Evolutionary conservation across 2,113 vertebrate species (phyloP).

Genomic region (Carassius auratus): DNA sequence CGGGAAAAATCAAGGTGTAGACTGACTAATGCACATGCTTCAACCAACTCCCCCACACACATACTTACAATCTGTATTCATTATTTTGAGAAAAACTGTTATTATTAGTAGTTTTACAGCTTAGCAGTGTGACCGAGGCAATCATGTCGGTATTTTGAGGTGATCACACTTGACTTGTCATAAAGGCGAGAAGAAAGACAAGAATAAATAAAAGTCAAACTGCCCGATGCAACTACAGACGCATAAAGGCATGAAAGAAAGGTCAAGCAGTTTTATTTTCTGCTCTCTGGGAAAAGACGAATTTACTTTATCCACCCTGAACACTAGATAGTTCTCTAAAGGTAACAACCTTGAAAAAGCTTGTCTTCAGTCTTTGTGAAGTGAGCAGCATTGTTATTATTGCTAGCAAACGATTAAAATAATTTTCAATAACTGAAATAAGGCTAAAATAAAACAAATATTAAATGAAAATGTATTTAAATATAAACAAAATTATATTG

Average conservation of each 20-base stretch:
- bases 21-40: not conserved
- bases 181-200: constrained; percentile 15
- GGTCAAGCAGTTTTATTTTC: constrained; percentile 27
- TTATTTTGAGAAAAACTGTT: not conserved
- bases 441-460: not conserved
- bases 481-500: not conserved
- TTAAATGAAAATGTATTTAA: not conserved
- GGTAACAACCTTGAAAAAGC: not conserved
- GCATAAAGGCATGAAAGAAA: constrained; percentile 36
- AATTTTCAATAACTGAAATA: not conserved
- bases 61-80: not conserved
- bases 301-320: not conserved
- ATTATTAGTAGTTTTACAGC: not conserved
- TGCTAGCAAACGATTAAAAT: not conserved
- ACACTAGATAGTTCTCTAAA: not conserved
- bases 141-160: not conserved
- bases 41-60: not conserved
- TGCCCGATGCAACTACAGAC: not conserved
- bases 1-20: constrained; percentile 39
- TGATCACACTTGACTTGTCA: constrained; percentile 8
- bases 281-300: not conserved
- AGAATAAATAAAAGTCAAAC: constrained; percentile 20
- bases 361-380: not conserved
- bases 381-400: not conserved
- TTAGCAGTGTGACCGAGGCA: not conserved